These are phyloP conservation scores for Marmota flaviventris DNA, from an alignment of 2,113 vertebrate species.

Conservation along the genomic window DNA sequence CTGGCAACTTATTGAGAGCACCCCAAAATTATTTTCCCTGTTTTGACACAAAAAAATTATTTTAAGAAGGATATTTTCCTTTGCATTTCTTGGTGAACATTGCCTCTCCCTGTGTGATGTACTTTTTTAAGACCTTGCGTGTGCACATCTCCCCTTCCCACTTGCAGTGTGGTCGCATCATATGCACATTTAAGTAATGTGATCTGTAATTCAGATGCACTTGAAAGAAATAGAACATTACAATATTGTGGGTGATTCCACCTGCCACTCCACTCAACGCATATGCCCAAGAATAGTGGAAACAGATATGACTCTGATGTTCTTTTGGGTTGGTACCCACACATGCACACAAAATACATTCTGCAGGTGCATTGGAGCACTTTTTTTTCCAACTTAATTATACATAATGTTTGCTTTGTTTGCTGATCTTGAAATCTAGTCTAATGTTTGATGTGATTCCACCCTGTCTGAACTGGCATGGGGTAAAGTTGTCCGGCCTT, in stretches of 20 bases:
- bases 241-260: not conserved
- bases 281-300: not conserved
- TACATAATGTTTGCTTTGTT: not conserved
- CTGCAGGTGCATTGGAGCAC: not conserved
- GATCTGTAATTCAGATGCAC: not conserved
- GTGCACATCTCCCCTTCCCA: not conserved
- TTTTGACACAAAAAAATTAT: not conserved
- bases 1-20: constrained; percentile 21
- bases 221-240: not conserved
- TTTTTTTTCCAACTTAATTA: constrained; percentile 15
- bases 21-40: not conserved
- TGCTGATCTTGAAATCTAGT: not conserved
- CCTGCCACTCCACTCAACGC: not conserved
- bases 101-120: not conserved
- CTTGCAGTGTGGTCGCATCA: not conserved
- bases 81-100: not conserved
- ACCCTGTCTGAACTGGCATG: not conserved
- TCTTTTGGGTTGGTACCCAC: not conserved
- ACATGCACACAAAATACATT: not conserved
- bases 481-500: not conserved
- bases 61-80: constrained; percentile 13
- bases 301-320: not conserved
- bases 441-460: not conserved
- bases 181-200: not conserved
- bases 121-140: not conserved